Evolutionary conservation across 2,113 vertebrate genomes (phyloP).

Genomic region (Neogobius melanostomus): DNA sequence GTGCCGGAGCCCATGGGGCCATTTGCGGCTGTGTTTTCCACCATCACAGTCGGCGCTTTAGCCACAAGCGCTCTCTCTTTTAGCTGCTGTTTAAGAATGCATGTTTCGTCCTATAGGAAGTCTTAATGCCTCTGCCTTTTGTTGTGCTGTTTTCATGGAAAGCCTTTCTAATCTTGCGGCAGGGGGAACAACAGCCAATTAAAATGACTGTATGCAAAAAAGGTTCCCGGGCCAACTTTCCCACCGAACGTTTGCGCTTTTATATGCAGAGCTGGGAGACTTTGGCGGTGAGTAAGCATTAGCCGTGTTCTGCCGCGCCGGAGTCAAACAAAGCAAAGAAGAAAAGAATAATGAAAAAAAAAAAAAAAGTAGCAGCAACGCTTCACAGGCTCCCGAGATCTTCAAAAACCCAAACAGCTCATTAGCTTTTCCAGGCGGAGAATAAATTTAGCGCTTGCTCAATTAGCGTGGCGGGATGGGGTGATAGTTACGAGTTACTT

Average conservation of each 20-base stretch:
- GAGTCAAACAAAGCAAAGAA: conserved; percentile 25
- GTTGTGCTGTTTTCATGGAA: conserved; percentile 32
- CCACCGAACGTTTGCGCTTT: conserved; percentile 23
- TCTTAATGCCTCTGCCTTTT: conserved; percentile 5
- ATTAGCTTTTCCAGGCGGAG: conserved; percentile 56
- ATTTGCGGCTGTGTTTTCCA: conserved; percentile 47
- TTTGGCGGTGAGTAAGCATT: conserved; percentile 36
- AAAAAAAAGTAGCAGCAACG: conserved; percentile 16
- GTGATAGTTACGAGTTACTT: conserved; percentile 11
- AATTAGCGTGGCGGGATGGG: conserved; percentile 44
- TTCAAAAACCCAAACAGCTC: conserved; percentile 52
- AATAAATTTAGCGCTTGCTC: conserved; percentile 55
- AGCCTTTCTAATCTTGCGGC: conserved; percentile 39
- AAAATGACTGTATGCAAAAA: conserved; percentile 54
- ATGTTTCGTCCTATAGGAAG: conserved; percentile 1
- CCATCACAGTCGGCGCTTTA: conserved; percentile 31
- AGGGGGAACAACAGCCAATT: conserved; percentile 62
- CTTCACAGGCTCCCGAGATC: conserved; percentile 54
- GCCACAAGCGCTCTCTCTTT: conserved; percentile 42
- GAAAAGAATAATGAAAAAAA: not conserved
- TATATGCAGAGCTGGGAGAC: conserved; percentile 20
- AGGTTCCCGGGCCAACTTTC: conserved; percentile 44
- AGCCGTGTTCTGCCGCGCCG: not conserved
- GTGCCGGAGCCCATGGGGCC: conserved; percentile 44
- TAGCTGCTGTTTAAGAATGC: conserved; percentile 43